Base-by-base conservation (phyloP, 2,113 vertebrate species). In the Ameiurus melas region DNA sequence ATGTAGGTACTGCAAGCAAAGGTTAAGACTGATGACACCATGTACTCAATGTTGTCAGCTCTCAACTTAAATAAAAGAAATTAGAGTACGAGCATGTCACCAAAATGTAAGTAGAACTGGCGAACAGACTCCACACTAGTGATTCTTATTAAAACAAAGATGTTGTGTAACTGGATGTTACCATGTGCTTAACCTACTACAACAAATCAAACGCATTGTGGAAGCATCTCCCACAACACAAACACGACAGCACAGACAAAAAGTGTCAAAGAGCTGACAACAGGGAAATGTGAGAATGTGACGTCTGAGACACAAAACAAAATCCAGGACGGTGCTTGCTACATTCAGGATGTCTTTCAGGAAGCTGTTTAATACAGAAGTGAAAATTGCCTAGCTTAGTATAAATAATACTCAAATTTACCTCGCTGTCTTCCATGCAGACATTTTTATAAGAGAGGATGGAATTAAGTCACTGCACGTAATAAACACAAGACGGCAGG, bases 341-440 rank as follows among this genome's bases (percentile, higher is more conserved):
- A 70, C 12, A 81, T 84, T 71, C 39, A 51, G 62, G n/a, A 79
- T 81, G 20, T 62, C 68, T 79, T 78, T 70, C 80, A 89, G 90
- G 90, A 90, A 90, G 79, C 64, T 85, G 25, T 7, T 30, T 27
- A 86, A 90, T 83, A 86, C 57, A 92, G 91, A 92, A 91, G 89
- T 88, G 91, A 93, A 93, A 93, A 85, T 73, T 71, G 62, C 75
- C 33, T 39, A 51, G 10, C 51, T 57, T 73, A 25, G 33, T 57
- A 30, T 10, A 47, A 77, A 57, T 86, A 58, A 14, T n/a, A n/a
- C 17, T 82, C 43, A 75, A 66, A 58, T 17, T 81, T 81, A 22
- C 64, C 19, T 51, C 22, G 12, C 14, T 70, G 80, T 64, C 47
- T n/a, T 53, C 5, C 13, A 43, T 62, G 6, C 12, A 62, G 33